Evolutionary conservation across 1,140 invertebrate genomes (phyloP), one percentile per base, ranked within the genome.

Genomic region (Cylas formicarius): DNA sequence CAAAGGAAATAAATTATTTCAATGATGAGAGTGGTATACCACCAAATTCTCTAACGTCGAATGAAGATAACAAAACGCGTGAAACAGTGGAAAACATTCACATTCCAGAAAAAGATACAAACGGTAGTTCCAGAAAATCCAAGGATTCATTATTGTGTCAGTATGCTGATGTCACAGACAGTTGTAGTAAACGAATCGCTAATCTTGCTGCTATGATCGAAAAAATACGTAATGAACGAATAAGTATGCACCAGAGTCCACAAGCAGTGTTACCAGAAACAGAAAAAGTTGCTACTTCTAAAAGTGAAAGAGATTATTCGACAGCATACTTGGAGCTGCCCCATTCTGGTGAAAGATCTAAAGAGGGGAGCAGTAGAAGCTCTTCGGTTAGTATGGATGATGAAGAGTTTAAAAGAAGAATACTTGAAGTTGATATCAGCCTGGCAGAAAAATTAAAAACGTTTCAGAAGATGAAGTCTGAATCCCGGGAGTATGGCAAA

Each of bases 201-300:
- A 68, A 70, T 51, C 58, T 76, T 32, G 67, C 72, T 2, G 67
- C 67, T 46, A 71, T 74, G 53, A 65, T 76, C 18, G 67, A 74
- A 37, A 67, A 75, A 63, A 67, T 76, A 1, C 63, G 73, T 27
- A 63, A 61, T 57, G 74, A 74, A 56, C 75, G 74, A 57, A 66
- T 29, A 42, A 63, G 51, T 24, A 61, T 65, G 44, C 19, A 58
- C 9, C 39, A 52, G 24, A 52, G 32, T 27, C 26, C 39, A 9
- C 48, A 36, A 1, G 4, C 35, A 18, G 2, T n/a, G 13, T 5
- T n/a, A 34, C 20, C 14, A 17, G 9, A n/a, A n/a, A 21, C 26
- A 0, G 23, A 31, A 5, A 11, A 22, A 1, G 18, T 17, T 13
- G 33, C 37, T 13, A 34, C 19, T 23, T 21, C 32, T 16, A 49